Evolutionary conservation across 2,113 vertebrate species (phyloP).

Genomic region (Delphinapterus leucas): DNA sequence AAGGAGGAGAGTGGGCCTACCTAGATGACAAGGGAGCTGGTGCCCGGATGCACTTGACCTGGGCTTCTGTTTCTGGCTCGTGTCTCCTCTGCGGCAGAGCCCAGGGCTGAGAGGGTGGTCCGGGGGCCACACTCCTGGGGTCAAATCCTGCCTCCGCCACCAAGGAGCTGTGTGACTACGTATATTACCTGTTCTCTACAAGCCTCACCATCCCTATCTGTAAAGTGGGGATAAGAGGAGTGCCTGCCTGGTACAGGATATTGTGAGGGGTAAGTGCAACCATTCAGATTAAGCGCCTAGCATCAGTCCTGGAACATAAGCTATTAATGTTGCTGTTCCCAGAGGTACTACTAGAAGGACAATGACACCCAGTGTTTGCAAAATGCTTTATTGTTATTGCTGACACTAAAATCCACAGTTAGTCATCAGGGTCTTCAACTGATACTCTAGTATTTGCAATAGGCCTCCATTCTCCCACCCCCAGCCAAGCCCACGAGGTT

Average conservation of each 20-base stretch:
- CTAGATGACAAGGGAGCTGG: background rate
- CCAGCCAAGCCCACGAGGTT: background rate
- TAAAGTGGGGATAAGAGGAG: background rate
- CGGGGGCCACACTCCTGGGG: accelerated
- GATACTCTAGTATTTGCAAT: background rate
- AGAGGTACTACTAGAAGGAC: background rate
- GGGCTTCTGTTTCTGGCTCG: background rate
- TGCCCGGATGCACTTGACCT: accelerated
- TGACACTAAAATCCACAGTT: background rate
- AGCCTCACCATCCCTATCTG: background rate
- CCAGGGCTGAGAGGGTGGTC: no score
- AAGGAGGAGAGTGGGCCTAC: background rate
- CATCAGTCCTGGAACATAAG: no score
- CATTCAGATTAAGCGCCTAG: background rate
- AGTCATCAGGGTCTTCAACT: background rate
- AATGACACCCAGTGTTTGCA: background rate
- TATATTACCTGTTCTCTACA: accelerated
- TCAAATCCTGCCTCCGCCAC: background rate
- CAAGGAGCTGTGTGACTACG: background rate
- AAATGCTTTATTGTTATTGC: slow-evolving; percentile 46
- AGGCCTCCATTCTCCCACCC: background rate
- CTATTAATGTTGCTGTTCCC: accelerated
- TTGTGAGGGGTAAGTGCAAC: background rate
- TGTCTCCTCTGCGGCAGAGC: background rate
- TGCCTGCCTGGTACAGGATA: no score